These are phyloP conservation scores for Poeciliopsis turneri DNA, from an alignment of 2,797 vertebrate species.

Conservation along the genomic window DNA sequence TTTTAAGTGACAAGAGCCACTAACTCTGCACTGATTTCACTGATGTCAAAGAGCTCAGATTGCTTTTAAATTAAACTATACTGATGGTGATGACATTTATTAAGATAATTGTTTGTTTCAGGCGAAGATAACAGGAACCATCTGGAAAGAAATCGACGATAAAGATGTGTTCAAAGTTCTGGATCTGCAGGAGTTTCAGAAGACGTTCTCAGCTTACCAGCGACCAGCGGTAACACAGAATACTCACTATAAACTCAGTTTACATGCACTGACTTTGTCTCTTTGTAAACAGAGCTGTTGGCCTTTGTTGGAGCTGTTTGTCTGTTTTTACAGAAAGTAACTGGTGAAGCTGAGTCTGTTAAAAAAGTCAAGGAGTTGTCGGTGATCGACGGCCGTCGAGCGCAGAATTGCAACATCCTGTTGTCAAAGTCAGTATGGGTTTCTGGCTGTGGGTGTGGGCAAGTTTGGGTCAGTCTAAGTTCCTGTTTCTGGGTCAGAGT, in stretches of 20 bases:
- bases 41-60: not conserved
- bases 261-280: not conserved
- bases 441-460: not conserved
- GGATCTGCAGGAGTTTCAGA: slow-evolving; percentile 93
- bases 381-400: slow-evolving; percentile 92
- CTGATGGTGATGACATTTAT: not conserved
- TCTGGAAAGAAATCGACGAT: slow-evolving; percentile 94
- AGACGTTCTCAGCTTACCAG: slow-evolving; percentile 96
- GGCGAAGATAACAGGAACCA: slow-evolving; percentile 90
- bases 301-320: not conserved
- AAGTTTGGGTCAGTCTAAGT: not conserved
- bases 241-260: not conserved
- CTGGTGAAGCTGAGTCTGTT: slow-evolving; percentile 35
- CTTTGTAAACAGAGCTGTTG: not conserved
- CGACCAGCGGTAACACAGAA: slow-evolving; percentile 87
- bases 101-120: slow-evolving; percentile 56
- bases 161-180: slow-evolving; percentile 89
- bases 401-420: slow-evolving; percentile 96
- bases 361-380: slow-evolving; percentile 92
- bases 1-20: too few species aligned
- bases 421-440: slow-evolving; percentile 86
- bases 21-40: not conserved
- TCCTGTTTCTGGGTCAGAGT: not conserved
- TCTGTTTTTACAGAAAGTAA: slow-evolving; percentile 52
- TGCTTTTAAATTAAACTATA: not conserved